A percentile compares a stretch with the other conserved stretches of the same genome.
Evolutionary conservation across 2,113 vertebrate species (phyloP).

Genomic region (Zosterops japonicus): DNA sequence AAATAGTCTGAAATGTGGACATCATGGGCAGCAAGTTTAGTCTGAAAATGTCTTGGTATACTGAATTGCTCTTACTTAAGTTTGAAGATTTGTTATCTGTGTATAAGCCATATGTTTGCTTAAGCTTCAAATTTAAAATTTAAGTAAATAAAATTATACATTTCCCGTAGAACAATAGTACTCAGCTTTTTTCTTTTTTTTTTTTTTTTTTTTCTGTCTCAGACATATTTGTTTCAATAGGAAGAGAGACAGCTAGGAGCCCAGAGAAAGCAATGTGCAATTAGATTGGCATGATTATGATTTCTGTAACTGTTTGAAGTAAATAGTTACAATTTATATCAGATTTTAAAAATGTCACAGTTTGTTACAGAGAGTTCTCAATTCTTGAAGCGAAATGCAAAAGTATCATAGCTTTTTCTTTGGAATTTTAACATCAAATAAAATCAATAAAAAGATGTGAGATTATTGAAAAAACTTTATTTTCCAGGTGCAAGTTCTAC

Average conservation of each 20-base stretch:
- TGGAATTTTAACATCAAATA: background rate
- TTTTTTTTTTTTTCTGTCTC: background rate
- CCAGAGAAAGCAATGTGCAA: background rate
- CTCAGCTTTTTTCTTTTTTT: background rate
- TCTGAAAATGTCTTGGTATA: slow-evolving; percentile 3
- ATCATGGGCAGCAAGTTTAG: background rate
- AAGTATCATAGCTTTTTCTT: background rate
- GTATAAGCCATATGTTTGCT: background rate
- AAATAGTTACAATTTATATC: background rate
- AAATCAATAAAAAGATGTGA: background rate
- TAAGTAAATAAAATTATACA: background rate
- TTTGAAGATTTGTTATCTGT: background rate
- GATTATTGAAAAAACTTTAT: slow-evolving; percentile 21
- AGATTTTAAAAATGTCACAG: background rate
- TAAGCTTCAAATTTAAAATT: background rate
- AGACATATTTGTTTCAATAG: background rate
- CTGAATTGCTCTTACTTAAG: background rate
- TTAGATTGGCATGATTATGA: background rate
- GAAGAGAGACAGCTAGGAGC: background rate
- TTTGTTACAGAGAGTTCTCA: background rate
- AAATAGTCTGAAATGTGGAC: slow-evolving; percentile 30
- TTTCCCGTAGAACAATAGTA: background rate
- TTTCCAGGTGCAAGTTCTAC: slow-evolving; percentile 89
- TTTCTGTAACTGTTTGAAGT: background rate
- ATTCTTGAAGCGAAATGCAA: background rate